These are phyloP conservation scores for Apamea monoglypha DNA, from an alignment of 2,888 invertebrate species.

Conservation along the genomic window DNA sequence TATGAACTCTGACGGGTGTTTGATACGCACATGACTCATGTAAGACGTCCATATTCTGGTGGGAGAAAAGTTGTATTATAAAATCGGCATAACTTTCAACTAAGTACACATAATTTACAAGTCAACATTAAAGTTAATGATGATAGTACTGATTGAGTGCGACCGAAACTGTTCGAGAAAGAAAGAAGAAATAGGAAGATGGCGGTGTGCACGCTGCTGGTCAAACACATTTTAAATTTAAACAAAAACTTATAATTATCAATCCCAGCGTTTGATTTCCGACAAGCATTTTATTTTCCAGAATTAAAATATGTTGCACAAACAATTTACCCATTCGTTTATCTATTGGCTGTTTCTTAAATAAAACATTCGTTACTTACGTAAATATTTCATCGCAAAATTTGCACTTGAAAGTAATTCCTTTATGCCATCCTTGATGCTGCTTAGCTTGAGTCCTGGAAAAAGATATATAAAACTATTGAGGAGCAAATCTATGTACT, in stretches of 20 bases:
- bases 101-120: background rate
- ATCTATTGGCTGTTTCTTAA: background rate
- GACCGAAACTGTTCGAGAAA: background rate
- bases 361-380: conserved; percentile 74
- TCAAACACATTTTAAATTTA: background rate
- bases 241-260: background rate
- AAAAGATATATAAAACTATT: background rate
- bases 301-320: background rate
- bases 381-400: conserved; percentile 85
- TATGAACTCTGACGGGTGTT: conserved; percentile 86
- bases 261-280: background rate
- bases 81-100: background rate
- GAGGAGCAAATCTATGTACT: background rate
- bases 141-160: background rate
- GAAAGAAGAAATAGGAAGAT: background rate
- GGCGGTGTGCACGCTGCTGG: background rate
- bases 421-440: conserved; percentile 87
- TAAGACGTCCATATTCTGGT: conserved; percentile 86
- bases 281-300: background rate
- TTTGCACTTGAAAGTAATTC: conserved; percentile 86
- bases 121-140: too few relatives aligned
- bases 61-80: background rate
- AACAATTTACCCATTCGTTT: too few relatives aligned
- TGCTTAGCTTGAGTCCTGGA: conserved; percentile 86
- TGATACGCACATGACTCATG: conserved; percentile 86